Evolutionary conservation across 2,113 vertebrate genomes (phyloP).

Genomic region (Tenebrosternarchus preto): DNA sequence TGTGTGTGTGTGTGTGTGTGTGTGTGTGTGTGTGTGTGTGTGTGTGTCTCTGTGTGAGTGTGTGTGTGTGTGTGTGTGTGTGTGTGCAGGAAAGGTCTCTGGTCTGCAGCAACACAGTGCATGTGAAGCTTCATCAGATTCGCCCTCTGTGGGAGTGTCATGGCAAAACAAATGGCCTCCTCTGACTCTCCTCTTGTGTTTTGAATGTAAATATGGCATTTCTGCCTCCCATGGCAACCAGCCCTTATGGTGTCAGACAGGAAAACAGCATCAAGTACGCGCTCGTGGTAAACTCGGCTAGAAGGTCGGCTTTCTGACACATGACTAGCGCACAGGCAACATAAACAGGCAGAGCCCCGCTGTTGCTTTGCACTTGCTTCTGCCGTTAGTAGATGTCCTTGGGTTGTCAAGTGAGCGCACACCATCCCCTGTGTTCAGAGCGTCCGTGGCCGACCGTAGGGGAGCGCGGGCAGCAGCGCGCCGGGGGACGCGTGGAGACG

Average conservation of each 20-base stretch:
- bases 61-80: slow-evolving; percentile 19
- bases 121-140: slow-evolving; percentile 71
- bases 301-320: background rate
- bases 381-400: background rate
- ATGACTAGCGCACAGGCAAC: too few species aligned
- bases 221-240: slow-evolving; percentile 38
- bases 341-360: too few species aligned
- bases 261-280: slow-evolving; percentile 29
- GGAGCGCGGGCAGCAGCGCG: background rate
- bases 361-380: background rate
- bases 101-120: slow-evolving; percentile 32
- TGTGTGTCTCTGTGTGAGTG: slow-evolving; percentile 30
- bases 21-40: slow-evolving; percentile 25
- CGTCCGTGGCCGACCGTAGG: background rate
- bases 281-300: slow-evolving; percentile 1
- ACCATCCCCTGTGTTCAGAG: background rate
- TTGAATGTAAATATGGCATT: slow-evolving; percentile 68
- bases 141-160: slow-evolving; percentile 53
- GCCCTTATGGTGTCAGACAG: slow-evolving; percentile 23
- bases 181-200: slow-evolving; percentile 60
- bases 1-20: slow-evolving; percentile 25
- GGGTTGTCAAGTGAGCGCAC: background rate
- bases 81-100: slow-evolving; percentile 22
- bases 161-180: slow-evolving; percentile 52
- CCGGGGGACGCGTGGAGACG: background rate